phyloP scores from a whole-genome alignment of 2,888 invertebrate genomes.

The Patella pellucida region DNA sequence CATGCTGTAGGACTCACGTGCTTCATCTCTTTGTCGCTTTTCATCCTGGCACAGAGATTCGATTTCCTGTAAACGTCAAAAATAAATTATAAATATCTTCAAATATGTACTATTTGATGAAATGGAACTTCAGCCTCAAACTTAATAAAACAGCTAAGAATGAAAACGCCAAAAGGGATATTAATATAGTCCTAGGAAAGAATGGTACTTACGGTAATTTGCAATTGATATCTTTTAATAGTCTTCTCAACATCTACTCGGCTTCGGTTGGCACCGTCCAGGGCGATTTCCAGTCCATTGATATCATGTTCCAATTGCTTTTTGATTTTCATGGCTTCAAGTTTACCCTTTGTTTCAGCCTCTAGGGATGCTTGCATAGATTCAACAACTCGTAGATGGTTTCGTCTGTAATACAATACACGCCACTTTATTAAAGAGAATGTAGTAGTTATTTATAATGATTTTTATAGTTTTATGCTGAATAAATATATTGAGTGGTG shows the following conservation, averaged over 20 bases:
- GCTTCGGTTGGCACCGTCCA: constrained; percentile 98
- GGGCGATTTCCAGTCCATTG: constrained; percentile 97
- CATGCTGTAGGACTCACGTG: constrained; percentile 95
- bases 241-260: constrained; percentile 98
- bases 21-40: constrained; percentile 96
- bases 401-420: constrained; percentile 79
- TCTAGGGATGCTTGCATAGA: constrained; percentile 99
- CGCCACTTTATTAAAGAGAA: neutral
- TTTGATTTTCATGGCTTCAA: constrained; percentile 99
- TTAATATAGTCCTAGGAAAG: no score
- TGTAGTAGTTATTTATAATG: no score
- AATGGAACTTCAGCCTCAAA: no score
- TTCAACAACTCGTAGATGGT: constrained; percentile 98
- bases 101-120: neutral
- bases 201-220: constrained; percentile 79
- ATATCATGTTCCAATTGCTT: constrained; percentile 99
- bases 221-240: constrained; percentile 98
- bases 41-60: constrained; percentile 96
- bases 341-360: constrained; percentile 98
- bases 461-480: neutral
- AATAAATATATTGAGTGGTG: neutral
- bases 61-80: constrained; percentile 74
- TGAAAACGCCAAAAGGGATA: no score
- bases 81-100: neutral
- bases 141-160: no score